Evolutionary conservation across 2,113 vertebrate genomes (phyloP).

Genomic region (Felis chaus): DNA sequence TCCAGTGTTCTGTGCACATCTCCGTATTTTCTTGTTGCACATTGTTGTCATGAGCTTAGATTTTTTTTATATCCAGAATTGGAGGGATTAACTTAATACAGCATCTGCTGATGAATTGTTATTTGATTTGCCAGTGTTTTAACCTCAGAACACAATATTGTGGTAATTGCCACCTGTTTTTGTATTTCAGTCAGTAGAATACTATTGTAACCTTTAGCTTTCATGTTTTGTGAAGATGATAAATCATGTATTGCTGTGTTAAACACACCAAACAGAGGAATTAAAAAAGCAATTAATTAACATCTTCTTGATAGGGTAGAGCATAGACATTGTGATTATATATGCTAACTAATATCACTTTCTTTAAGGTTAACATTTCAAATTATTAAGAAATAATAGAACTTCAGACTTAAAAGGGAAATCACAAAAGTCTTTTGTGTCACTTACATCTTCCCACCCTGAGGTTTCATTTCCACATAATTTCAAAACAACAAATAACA

Average conservation of each 20-base stretch:
- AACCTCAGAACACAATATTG: constrained; percentile 26
- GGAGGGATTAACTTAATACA: constrained; percentile 40
- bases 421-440: neutral
- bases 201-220: constrained; percentile 22
- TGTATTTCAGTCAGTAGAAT: constrained; percentile 30
- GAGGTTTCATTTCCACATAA: neutral
- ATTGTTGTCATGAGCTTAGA: neutral
- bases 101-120: constrained; percentile 42
- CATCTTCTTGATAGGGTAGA: neutral
- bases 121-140: constrained; percentile 41
- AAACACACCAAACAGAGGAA: constrained; percentile 43
- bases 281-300: constrained; percentile 39
- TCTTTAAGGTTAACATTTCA: neutral
- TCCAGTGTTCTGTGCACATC: neutral
- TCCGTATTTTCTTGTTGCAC: neutral
- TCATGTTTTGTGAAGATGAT: constrained; percentile 7
- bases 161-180: constrained; percentile 56
- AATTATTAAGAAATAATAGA: neutral
- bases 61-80: neutral
- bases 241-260: constrained; percentile 34
- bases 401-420: neutral
- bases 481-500: neutral
- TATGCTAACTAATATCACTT: neutral
- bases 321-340: neutral
- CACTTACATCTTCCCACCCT: neutral